phyloP scores from a whole-genome alignment of 2,888 invertebrate genomes.

The Ectemnius lituratus region DNA sequence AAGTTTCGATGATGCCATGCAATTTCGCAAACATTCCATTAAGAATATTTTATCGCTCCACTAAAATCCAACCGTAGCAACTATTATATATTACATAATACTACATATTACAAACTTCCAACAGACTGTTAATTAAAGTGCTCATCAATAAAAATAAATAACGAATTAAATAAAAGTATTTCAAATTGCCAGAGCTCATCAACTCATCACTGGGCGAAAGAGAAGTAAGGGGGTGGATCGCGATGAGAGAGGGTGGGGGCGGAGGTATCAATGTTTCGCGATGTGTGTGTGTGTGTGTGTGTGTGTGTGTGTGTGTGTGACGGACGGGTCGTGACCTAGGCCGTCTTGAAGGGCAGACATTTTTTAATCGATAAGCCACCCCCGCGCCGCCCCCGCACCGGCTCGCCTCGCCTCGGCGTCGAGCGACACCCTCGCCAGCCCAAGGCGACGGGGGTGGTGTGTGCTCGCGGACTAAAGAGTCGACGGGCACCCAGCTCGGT shows the following conservation, averaged over 20 bases:
- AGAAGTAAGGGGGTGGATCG: no score
- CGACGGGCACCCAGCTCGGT: conserved; percentile 24
- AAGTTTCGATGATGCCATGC: no score
- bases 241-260: neutral
- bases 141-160: no score
- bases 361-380: conserved; percentile 77
- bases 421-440: conserved; percentile 59
- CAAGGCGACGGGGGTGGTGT: conserved; percentile 46
- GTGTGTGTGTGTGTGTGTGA: conserved; percentile 64
- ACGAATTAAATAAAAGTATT: no score
- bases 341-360: conserved; percentile 78
- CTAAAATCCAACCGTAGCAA: no score
- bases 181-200: no score
- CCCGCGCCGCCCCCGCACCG: conserved; percentile 35
- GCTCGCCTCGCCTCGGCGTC: conserved; percentile 38
- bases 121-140: no score
- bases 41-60: no score
- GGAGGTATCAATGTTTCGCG: conserved; percentile 12
- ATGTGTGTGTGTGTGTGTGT: conserved; percentile 60
- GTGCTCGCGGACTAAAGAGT: conserved; percentile 51
- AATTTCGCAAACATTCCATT: no score
- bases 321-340: conserved; percentile 77
- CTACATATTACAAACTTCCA: no score
- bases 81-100: no score
- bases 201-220: no score